phyloP scores from a whole-genome alignment of 2,797 vertebrate species.

The Leuciscus waleckii region DNA sequence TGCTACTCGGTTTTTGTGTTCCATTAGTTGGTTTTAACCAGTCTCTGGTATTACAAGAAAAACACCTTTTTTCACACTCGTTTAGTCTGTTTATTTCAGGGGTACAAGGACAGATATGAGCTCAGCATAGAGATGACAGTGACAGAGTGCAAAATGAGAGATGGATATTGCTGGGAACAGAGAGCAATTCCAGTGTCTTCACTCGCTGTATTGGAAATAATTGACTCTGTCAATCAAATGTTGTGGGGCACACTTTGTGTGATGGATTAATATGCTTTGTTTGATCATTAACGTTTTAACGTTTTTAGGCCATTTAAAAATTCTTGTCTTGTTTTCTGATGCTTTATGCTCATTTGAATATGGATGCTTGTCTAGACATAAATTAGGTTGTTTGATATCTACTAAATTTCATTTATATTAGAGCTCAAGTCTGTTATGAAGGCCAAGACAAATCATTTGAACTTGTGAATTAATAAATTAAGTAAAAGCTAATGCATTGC shows the following conservation, averaged over 20 bases:
- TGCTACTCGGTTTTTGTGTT: background rate
- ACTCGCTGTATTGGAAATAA: background rate
- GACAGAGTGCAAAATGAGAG: slow-evolving; percentile 41
- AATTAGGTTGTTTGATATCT: background rate
- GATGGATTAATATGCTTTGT: background rate
- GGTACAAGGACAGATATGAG: slow-evolving; percentile 44
- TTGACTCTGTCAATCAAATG: background rate
- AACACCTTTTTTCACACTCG: slow-evolving; percentile 27
- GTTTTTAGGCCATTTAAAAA: background rate
- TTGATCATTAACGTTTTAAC: background rate
- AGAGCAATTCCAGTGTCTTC: background rate
- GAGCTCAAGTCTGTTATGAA: background rate
- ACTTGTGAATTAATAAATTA: slow-evolving; percentile 24
- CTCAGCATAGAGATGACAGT: slow-evolving; percentile 41
- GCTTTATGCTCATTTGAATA: background rate
- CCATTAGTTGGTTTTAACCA: background rate
- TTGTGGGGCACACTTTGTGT: background rate
- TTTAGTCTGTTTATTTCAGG: slow-evolving; percentile 57
- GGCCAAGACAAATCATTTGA: background rate
- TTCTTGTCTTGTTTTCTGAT: background rate
- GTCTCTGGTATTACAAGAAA: background rate
- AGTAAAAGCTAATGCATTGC: slow-evolving; percentile 7
- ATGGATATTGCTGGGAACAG: slow-evolving; percentile 24
- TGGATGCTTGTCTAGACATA: background rate
- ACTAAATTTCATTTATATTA: background rate